Conservation (phyloP, 2,888 invertebrate species). For the Pseudeuparius sepicola region DNA sequence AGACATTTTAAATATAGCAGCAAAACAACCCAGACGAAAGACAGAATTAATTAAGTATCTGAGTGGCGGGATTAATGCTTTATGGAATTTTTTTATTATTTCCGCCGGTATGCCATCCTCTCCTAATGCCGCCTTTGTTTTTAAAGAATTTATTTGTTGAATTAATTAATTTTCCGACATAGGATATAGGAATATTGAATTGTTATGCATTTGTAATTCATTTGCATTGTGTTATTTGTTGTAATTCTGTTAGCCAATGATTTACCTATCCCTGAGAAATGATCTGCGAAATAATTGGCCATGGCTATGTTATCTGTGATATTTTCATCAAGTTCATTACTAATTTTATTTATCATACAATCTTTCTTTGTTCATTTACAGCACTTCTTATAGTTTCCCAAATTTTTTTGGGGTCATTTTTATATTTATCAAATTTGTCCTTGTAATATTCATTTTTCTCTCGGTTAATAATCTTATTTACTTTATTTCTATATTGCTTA, state of each 20-base stretch:
- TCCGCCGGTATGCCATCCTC: not conserved
- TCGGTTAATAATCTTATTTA: not conserved
- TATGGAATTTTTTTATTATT: not conserved
- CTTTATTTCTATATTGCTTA: not conserved
- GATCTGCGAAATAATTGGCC: not conserved
- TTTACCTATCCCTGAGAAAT: not conserved
- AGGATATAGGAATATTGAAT: too few relatives aligned
- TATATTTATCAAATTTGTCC: not conserved
- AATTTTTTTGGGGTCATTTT: slow-evolving; percentile 2
- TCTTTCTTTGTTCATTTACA: not conserved
- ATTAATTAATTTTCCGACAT: too few relatives aligned
- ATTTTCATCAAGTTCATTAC: not conserved
- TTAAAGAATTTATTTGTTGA: slow-evolving; percentile 2
- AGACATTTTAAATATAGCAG: too few relatives aligned
- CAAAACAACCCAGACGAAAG: too few relatives aligned
- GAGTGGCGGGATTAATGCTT: too few relatives aligned
- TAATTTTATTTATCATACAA: not conserved
- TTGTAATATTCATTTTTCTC: not conserved
- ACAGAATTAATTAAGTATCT: too few relatives aligned
- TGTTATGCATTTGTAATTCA: too few relatives aligned
- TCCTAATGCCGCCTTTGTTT: not conserved
- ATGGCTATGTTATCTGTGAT: not conserved
- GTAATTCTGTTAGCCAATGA: not conserved
- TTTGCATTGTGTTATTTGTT: not conserved
- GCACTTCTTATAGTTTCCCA: not conserved